A percentile compares a stretch with the other conserved stretches of the same genome.
Evolutionary conservation across 2,888 invertebrate genomes (phyloP).

Genomic region (Lasioglossum morio): DNA sequence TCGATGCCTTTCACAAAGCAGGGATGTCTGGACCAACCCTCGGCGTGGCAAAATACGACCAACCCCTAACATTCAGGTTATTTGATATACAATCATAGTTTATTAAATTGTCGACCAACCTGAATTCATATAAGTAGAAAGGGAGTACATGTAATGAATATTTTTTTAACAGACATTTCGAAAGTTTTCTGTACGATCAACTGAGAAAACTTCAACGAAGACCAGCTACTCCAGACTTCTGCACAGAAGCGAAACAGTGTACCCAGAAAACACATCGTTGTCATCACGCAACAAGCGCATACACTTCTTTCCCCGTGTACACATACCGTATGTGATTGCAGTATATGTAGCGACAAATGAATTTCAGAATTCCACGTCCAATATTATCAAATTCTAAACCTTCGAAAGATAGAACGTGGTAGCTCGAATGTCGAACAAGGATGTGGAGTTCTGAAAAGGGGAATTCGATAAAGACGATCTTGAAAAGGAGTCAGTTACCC

Average conservation of each 20-base stretch:
- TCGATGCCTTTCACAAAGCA: conserved; percentile 82
- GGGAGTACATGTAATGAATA: not conserved
- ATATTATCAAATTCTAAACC: not conserved
- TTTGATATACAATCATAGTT: not conserved
- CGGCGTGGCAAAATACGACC: conserved; percentile 82
- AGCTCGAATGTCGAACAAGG: not conserved
- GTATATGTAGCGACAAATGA: not conserved
- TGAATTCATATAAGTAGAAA: not conserved
- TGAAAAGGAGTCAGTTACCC: conserved; percentile 76
- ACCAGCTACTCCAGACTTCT: conserved; percentile 85
- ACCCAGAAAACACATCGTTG: conserved; percentile 95
- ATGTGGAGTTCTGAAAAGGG: conserved; percentile 34
- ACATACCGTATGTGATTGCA: conserved; percentile 80
- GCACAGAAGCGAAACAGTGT: conserved; percentile 92
- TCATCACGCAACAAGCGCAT: conserved; percentile 95
- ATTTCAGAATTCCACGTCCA: conserved; percentile 47
- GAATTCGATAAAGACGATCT: conserved; percentile 41
- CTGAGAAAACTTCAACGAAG: conserved; percentile 91
- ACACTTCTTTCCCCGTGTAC: conserved; percentile 91
- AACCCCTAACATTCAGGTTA: conserved; percentile 82
- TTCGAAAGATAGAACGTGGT: not conserved
- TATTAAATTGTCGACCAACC: not conserved
- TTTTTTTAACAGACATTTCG: conserved; percentile 86
- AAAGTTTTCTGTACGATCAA: conserved; percentile 95
- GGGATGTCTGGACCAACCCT: conserved; percentile 82